Conservation (phyloP, 2,113 vertebrate species). For the Ochotona curzoniae region DNA sequence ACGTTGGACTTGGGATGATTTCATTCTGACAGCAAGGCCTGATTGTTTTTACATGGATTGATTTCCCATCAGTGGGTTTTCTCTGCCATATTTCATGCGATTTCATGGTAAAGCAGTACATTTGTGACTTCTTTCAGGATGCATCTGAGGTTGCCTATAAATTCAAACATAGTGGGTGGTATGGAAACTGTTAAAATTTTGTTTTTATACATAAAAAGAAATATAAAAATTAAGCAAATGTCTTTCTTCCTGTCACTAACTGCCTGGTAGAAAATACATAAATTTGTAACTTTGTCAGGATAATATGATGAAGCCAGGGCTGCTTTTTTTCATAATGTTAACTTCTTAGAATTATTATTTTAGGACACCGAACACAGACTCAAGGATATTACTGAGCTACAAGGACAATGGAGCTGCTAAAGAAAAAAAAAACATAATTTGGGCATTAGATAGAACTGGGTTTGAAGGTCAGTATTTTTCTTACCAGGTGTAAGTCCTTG, state of each 20-base stretch:
- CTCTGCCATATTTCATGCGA: constrained; percentile 17
- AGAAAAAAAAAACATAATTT: not conserved
- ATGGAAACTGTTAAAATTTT: constrained; percentile 75
- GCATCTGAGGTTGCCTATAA: constrained; percentile 78
- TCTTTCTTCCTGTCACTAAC: constrained; percentile 60
- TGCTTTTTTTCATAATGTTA: not conserved
- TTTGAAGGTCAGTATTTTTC: constrained; percentile 3
- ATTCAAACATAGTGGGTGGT: constrained; percentile 81
- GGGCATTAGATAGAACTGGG: not conserved
- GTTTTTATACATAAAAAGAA: constrained; percentile 78
- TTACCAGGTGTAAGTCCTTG: not conserved
- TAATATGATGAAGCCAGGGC: not conserved
- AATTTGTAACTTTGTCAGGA: not conserved
- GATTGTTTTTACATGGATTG: constrained; percentile 23
- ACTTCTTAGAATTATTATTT: not conserved
- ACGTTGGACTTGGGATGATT: not conserved
- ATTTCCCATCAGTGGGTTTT: constrained; percentile 4
- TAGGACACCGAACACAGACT: not conserved
- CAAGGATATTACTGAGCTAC: not conserved
- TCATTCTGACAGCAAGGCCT: constrained; percentile 41
- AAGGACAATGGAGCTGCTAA: not conserved
- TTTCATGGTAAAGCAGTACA: constrained; percentile 72
- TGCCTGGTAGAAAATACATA: not conserved
- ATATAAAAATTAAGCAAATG: constrained; percentile 76
- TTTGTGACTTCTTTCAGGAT: constrained; percentile 81